These are phyloP conservation scores for Ploceus nigricollis DNA, from an alignment of 2,113 vertebrate genomes.

Conservation along the genomic window DNA sequence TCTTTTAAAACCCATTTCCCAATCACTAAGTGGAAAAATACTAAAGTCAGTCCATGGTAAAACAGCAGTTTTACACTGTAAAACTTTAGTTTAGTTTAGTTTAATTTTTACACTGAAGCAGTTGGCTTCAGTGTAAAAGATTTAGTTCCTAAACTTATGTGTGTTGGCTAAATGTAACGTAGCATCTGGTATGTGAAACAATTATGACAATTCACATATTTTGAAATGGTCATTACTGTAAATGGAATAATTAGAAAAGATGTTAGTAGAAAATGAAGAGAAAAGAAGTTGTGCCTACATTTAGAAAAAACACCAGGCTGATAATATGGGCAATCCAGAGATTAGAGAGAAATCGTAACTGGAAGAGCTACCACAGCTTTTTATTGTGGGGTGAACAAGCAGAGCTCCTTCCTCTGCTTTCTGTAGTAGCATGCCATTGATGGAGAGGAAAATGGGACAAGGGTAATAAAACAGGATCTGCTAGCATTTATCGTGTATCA, in stretches of 20 bases:
- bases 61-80: background rate
- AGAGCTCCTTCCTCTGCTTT: background rate
- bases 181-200: background rate
- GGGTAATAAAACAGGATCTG: background rate
- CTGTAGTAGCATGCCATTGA: background rate
- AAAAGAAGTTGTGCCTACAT: background rate
- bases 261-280: background rate
- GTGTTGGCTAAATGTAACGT: background rate
- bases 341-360: background rate
- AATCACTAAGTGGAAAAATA: background rate
- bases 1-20: background rate
- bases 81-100: too few relatives aligned
- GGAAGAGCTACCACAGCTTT: background rate
- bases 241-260: background rate
- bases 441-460: background rate
- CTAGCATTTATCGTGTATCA: rapidly evolving
- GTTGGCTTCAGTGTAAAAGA: background rate
- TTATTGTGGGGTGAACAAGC: background rate
- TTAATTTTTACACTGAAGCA: too few relatives aligned
- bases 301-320: background rate
- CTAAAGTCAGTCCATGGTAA: background rate
- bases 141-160: background rate
- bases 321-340: background rate
- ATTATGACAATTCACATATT: background rate
- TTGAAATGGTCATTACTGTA: conserved; percentile 3